Base-by-base conservation (phyloP, 2,888 invertebrate genomes). In the Scotopteryx bipunctaria region DNA sequence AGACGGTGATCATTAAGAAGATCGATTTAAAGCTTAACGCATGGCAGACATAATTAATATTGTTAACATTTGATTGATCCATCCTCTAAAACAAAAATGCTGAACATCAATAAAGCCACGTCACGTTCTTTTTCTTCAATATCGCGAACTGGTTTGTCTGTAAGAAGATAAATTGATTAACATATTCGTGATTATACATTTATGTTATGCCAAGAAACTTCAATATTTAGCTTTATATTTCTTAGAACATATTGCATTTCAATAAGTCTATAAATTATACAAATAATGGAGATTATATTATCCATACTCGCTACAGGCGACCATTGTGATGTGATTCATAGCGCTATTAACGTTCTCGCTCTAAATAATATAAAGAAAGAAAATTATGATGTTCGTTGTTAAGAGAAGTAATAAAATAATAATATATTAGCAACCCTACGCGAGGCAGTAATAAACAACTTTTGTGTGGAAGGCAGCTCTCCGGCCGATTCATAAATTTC, bases 401-500 rank as follows among this genome's bases (percentile, higher is more conserved):
- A 55, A 65, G 71, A 55, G 42, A 42, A 63, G 78, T 69, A 75
- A 76, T 79, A 74, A 81, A 82, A 80, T 78, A 73, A 73, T 78
- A 80, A 77, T 78, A 77, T 73, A 81, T 78, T 77, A 77, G 80
- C 74, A 87, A 70, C 89, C 89, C 89, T 87, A 78, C 62, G 67
- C 67, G 71, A 64, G 70, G 66, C 61, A 54, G 81, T 74, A 74
- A 86, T 89, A 89, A 88, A 90, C 86, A 84, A 88, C 81, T 82
- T 86, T 86, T 84, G 87, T 85, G 85, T 86, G 81, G 88, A 89
- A 87, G 86, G 87, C 86, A 85, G 80, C 81, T 81, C 80, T 74
- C 73, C 62, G 71, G 76, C 72, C 78, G 85, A 85, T 86, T 86
- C 87, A 89, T 89, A 89, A 88, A 88, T 87, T 85, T 82, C 72